Evolutionary conservation across 2,113 vertebrate genomes (phyloP), one percentile per base, ranked within the genome.

Genomic region (Pseudois nayaur): DNA sequence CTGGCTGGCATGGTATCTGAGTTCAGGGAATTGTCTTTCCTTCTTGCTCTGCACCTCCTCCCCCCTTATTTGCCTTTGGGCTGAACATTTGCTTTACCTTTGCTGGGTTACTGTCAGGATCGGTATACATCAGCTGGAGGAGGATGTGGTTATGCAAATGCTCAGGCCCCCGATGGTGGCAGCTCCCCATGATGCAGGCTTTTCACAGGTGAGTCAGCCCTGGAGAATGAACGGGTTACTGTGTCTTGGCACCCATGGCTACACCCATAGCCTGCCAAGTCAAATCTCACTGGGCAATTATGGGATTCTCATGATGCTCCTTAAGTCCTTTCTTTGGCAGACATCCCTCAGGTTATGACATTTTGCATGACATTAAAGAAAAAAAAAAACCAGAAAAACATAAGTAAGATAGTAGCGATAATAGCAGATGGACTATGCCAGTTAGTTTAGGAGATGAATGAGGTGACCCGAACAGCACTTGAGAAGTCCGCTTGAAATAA

Each of bases 311-410:
- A 87, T 81, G 95, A 96, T 91, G 33, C 33, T 95, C 40, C 54
- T 92, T 95, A 96, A 95, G 40, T 96, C 76, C 43, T 27, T 83
- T 94, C 64, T 85, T 94, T 93, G 95, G 90, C 59, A 95, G 94
- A 36, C 19, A 60, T 81, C 91, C 59, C 55, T 36, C 2, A 82
- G 29, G 7, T 15, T 84, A 57, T 57, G 43, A 43, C n/a, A 83
- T 54, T 92, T 90, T 78, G 27, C 23, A 45, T 92, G n/a, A 88
- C 54, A 89, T 85, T 89, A 81, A 95, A 50, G 52, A 48, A 27
- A 89, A 83, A 78, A 78, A 97, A 57, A 27, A 78, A 17, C 62
- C 55, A 36, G 54, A 64, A 94, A 89, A 59, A 90, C 10, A 8
- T 25, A 90, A n/a, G 29, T 54, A 86, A 81, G 27, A 55, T 33